Evolutionary conservation across 2,113 vertebrate species (phyloP).

Genomic region (Ariopsis seemanni): DNA sequence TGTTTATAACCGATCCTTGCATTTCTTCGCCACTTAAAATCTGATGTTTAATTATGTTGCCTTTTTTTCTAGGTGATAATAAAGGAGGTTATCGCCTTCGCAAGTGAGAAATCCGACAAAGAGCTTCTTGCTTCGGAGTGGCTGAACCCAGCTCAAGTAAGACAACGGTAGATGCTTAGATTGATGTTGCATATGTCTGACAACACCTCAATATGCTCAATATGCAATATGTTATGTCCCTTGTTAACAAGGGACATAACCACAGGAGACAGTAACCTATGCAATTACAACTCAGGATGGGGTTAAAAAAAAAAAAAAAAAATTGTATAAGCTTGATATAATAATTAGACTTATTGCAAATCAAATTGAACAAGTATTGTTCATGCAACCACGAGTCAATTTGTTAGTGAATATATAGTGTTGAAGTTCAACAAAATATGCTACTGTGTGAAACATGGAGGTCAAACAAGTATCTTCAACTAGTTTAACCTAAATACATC

Average conservation of each 20-base stretch:
- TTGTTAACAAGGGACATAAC: conserved; percentile 12
- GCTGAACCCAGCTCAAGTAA: conserved; percentile 63
- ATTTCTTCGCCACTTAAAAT: conserved; percentile 58
- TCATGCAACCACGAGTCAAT: neutral
- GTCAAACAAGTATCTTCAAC: neutral
- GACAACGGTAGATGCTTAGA: conserved; percentile 65
- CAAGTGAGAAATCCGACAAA: conserved; percentile 53
- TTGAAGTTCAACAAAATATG: neutral
- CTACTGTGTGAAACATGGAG: neutral
- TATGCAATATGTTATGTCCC: no score
- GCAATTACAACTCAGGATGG: neutral
- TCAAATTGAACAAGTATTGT: no score
- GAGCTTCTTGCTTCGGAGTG: conserved; percentile 59
- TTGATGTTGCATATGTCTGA: conserved; percentile 20
- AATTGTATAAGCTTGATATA: no score
- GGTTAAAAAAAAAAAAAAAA: neutral
- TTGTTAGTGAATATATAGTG: neutral
- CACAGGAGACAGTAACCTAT: neutral
- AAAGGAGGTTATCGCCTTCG: conserved; percentile 62
- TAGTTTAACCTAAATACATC: neutral
- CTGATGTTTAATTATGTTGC: conserved; percentile 62
- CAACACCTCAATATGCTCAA: neutral
- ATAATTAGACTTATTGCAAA: neutral
- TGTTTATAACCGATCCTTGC: conserved; percentile 53
- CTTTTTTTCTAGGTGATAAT: conserved; percentile 60